A percentile compares a stretch with the other conserved stretches of the same genome.
These are phyloP conservation scores for Thecophora atra DNA, from an alignment of 2,888 invertebrate genomes.

Conservation along the genomic window DNA sequence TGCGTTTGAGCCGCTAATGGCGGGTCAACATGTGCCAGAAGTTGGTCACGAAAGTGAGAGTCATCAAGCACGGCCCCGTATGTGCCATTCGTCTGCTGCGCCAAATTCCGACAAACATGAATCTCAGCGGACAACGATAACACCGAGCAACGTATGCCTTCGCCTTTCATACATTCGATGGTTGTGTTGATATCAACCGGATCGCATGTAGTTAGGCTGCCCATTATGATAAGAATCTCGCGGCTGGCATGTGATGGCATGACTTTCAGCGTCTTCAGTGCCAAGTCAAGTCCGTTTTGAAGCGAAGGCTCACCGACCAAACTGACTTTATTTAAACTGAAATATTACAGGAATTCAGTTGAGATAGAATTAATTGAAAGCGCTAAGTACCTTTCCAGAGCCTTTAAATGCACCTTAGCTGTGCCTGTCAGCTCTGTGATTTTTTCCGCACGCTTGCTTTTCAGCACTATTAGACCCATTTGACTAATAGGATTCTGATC, in stretches of 20 bases:
- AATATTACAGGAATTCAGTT: background rate
- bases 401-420: constrained; percentile 80
- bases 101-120: constrained; percentile 85
- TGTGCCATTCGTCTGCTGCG: constrained; percentile 85
- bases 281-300: constrained; percentile 93
- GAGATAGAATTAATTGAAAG: background rate
- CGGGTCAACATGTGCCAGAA: constrained; percentile 75
- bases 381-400: constrained; percentile 68
- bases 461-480: constrained; percentile 88
- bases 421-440: constrained; percentile 91
- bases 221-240: constrained; percentile 91
- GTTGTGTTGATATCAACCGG: constrained; percentile 90
- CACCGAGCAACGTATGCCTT: constrained; percentile 90
- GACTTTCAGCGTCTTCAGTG: constrained; percentile 82
- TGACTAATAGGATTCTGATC: constrained; percentile 99
- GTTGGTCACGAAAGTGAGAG: constrained; percentile 75
- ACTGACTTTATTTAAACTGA: constrained; percentile 71
- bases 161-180: constrained; percentile 78
- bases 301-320: constrained; percentile 94
- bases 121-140: constrained; percentile 97
- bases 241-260: constrained; percentile 95
- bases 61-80: constrained; percentile 90
- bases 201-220: constrained; percentile 96
- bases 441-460: constrained; percentile 94
- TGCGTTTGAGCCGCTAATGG: constrained; percentile 77